Base-by-base conservation (phyloP, 2,113 vertebrate species). In the Labrus mixtus region DNA sequence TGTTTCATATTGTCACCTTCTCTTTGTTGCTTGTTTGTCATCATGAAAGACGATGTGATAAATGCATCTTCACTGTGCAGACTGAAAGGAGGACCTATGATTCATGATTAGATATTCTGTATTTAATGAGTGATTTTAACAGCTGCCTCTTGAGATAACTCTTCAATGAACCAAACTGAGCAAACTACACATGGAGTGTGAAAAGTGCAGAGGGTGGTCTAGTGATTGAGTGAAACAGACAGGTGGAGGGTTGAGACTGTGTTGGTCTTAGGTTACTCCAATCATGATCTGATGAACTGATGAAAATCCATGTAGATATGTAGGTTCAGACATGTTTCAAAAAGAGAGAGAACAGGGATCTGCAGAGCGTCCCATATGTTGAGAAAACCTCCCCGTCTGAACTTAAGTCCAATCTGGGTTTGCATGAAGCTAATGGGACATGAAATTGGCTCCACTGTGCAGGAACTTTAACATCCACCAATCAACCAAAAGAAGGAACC, bases 351-450 rank as follows among this genome's bases (percentile, higher is more conserved):
- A 23, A 62, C 25, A 25, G 55, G 51, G 8, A 59, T 71, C 12
- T 3, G 61, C 39, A 25, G 48, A 51, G 20, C 37, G 64, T 54
- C 55, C 53, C 76, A 64, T 60, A 78, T 82, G 77, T 96, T 78
- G 95, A 96, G 93, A 95, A 48, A 73, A 66, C 46, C 70, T 65
- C 72, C 23, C 39, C 66, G 22, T 76, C 73, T 51, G 59, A 66
- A 22, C n/a, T n/a, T 25, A 48, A 67, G 36, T 87, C 80, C 76
- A 88, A 79, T 88, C 84, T 85, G 78, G 59, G 78, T 89, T 83
- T 84, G 81, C 81, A 96, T 91, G 97, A 95, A 79, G 95, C 96
- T 88, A 97, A 97, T 92, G 97, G 96, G 93, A 97, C 97, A 81
- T 90, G 87, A 92, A 92, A 89, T 92, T 92, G 87, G 71, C 68